phyloP scores from a whole-genome alignment of 2,888 invertebrate species.

The Temnothorax ravouxi region DNA sequence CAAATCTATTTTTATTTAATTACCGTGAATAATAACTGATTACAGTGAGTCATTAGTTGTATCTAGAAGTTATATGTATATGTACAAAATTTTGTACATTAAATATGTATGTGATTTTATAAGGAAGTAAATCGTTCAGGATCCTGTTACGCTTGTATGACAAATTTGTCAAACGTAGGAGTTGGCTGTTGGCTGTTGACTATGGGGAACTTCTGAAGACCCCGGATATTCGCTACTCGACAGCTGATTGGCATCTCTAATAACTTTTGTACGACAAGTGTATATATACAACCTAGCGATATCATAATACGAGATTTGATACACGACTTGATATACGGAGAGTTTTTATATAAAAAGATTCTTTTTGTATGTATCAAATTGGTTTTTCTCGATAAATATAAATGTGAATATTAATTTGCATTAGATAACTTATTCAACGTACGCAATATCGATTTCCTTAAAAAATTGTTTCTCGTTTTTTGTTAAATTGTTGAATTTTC shows the following conservation, averaged over 20 bases:
- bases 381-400: not conserved
- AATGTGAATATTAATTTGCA: not conserved
- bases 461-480: not conserved
- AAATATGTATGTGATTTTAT: not conserved
- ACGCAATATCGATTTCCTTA: not conserved
- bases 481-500: not conserved
- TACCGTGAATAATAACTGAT: not conserved
- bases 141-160: slow-evolving; percentile 2
- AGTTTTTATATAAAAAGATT: not conserved
- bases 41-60: not conserved
- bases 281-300: not conserved
- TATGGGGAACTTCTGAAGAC: slow-evolving; percentile 34
- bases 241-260: slow-evolving; percentile 26
- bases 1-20: not conserved
- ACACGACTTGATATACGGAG: not conserved
- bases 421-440: not conserved
- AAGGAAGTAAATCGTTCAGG: not conserved
- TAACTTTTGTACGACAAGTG: slow-evolving; percentile 5
- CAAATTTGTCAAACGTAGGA: slow-evolving; percentile 15
- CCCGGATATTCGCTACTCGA: slow-evolving; percentile 34
- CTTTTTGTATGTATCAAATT: not conserved
- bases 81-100: not conserved
- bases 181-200: slow-evolving; percentile 2
- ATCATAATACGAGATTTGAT: slow-evolving; percentile 3
- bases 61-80: not conserved